Conservation (phyloP, 2,888 invertebrate species). For the Oscheius sp. region DNA sequence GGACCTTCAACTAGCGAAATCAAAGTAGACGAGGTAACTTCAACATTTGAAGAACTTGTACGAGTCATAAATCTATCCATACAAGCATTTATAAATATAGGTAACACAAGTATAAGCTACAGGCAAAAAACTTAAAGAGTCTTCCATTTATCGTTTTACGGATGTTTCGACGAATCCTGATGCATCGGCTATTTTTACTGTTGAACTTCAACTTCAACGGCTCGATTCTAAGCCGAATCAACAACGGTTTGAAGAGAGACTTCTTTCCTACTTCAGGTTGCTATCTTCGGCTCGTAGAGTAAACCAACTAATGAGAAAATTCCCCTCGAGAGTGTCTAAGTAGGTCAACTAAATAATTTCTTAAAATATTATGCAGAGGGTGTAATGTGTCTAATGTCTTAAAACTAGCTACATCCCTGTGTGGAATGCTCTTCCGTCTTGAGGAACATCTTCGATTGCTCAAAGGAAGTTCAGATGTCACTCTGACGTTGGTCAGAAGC, state of each 20-base stretch:
- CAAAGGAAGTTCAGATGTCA: background rate
- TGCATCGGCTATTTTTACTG: background rate
- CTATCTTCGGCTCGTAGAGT: background rate
- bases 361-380: background rate
- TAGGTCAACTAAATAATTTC: background rate
- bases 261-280: background rate
- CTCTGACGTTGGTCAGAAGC: background rate
- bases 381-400: slow-evolving; percentile 8
- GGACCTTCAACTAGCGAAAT: background rate
- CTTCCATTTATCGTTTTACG: background rate
- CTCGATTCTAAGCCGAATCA: slow-evolving; percentile 5
- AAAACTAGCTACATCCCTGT: slow-evolving; percentile 1
- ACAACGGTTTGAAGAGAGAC: background rate
- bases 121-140: background rate
- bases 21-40: background rate
- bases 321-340: slow-evolving; percentile 1
- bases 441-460: slow-evolving; percentile 4
- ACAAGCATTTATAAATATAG: slow-evolving; percentile 8
- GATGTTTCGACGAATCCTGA: slow-evolving; percentile 5
- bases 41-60: slow-evolving; percentile 1
- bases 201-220: slow-evolving; percentile 9
- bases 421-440: slow-evolving; percentile 25
- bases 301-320: slow-evolving; percentile 3
- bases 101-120: background rate
- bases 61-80: slow-evolving; percentile 7